These are phyloP conservation scores for Platygyra sinensis DNA, from an alignment of 64 coral and sea anemone species.

Conservation along the genomic window DNA sequence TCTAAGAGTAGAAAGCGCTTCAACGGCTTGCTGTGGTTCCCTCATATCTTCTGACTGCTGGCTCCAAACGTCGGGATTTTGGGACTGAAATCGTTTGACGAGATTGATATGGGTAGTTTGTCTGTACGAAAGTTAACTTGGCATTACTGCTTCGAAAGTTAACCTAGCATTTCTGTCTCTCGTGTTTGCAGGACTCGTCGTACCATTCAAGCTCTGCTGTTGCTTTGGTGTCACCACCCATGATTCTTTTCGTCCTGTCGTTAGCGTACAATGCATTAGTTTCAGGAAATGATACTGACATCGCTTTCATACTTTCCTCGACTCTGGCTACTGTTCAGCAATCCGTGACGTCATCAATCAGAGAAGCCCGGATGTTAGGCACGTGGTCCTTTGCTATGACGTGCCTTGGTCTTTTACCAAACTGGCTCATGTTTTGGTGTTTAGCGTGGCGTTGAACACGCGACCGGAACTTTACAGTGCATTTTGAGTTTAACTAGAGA, in stretches of 20 bases:
- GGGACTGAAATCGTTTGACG: too few relatives aligned
- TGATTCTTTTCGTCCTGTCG: conserved; percentile 44
- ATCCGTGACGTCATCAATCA: conserved; percentile 46
- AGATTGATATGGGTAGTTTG: too few relatives aligned
- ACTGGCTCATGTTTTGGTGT: conserved; percentile 74
- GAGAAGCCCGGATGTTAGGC: conserved; percentile 57
- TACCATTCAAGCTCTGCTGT: conserved; percentile 6
- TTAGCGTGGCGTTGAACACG: conserved; percentile 51
- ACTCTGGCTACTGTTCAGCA: conserved; percentile 21
- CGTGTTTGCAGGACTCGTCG: conserved; percentile 54
- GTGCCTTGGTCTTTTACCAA: conserved; percentile 54
- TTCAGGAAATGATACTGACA: not conserved
- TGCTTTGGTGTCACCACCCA: conserved; percentile 53
- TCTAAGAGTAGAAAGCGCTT: too few relatives aligned
- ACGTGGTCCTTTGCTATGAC: conserved; percentile 62
- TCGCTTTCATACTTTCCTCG: not conserved
- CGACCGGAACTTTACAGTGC: not conserved
- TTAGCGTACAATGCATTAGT: conserved; percentile 20
- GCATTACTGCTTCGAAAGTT: too few relatives aligned
- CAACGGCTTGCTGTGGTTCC: too few relatives aligned
- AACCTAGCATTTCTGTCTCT: not conserved
- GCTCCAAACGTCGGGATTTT: too few relatives aligned
- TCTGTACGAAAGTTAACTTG: too few relatives aligned
- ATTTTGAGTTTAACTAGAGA: not conserved
- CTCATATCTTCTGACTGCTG: too few relatives aligned